Evolutionary conservation across 2,113 vertebrate genomes (phyloP), one percentile per base, ranked within the genome.

Genomic region (Oreochromis tanganicae): DNA sequence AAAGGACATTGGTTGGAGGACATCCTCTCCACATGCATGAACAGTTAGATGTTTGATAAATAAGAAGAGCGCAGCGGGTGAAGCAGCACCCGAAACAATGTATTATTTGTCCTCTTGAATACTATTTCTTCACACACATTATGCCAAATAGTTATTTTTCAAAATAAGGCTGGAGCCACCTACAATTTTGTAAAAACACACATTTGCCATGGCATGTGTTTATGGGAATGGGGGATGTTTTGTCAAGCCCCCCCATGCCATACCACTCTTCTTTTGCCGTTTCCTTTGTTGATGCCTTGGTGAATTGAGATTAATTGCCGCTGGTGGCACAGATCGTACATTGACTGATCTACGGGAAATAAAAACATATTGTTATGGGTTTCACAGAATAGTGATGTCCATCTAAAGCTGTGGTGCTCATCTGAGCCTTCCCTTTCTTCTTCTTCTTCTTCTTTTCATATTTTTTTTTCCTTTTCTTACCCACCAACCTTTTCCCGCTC

Each of bases 1-100:
- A 92, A 91, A 94, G 93, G 91, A 88, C 91, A 85, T 73, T 59
- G 78, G 83, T 91, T 92, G 92, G 84, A 94, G 91, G 93, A 92
- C 90, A 79, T 84, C 81, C 82, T 89, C 91, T 89, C 89, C 83
- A 90, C 92, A 93, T 87, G 92, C 82, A 41, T 85, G 89, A 95
- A 87, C 88, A 91, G 92, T 34, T 6, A 89, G 86, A 55, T 63
- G 5, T 83, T 91, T 93, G 83, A 92, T 87, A 59, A 91, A 93
- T 89, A 89, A 90, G 85, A 87, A 46, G 50, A 84, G 68, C 56
- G 3, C 83, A 85, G 85, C 8, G 8, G 84, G 84, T 61, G 32
- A n/a, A 61, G 52, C 34, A 38, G 43, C 54, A 24, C 32, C 48
- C 1, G 9, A 90, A 88, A 92, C 66, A 87, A 89, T 80, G 73